These are phyloP conservation scores for Tragulus kanchil DNA, from an alignment of 2,113 vertebrate species.

Conservation along the genomic window DNA sequence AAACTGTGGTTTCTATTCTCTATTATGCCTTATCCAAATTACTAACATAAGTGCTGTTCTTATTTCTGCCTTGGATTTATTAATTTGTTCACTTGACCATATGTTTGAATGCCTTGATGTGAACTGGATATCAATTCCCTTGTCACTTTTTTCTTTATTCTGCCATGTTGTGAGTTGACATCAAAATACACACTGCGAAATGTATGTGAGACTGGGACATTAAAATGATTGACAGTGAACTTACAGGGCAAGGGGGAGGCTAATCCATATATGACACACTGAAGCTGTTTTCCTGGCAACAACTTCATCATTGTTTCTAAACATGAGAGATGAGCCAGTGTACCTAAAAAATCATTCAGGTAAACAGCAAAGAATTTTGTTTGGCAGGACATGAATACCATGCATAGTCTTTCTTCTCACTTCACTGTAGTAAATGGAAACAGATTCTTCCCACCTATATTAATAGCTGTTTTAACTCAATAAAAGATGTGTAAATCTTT, in stretches of 20 bases:
- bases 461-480: conserved; percentile 74
- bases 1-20: background rate
- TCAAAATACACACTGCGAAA: conserved; percentile 57
- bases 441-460: conserved; percentile 66
- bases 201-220: conserved; percentile 47
- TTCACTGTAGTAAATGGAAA: conserved; percentile 56
- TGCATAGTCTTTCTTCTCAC: conserved; percentile 52
- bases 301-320: conserved; percentile 83
- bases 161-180: conserved; percentile 69
- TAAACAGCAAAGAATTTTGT: conserved; percentile 81
- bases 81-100: conserved; percentile 41
- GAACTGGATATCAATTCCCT: conserved; percentile 60
- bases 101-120: conserved; percentile 39
- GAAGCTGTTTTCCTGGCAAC: conserved; percentile 81
- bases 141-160: conserved; percentile 68
- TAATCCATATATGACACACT: conserved; percentile 71
- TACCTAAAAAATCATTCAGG: conserved; percentile 79
- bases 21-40: background rate
- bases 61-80: conserved; percentile 56
- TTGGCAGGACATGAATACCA: conserved; percentile 74
- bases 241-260: conserved; percentile 70
- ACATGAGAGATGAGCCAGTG: conserved; percentile 81
- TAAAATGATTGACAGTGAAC: conserved; percentile 77
- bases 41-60: background rate
- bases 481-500: conserved; percentile 60